These are phyloP conservation scores for Philereme transversata DNA, from an alignment of 2,888 invertebrate species.

Conservation along the genomic window DNA sequence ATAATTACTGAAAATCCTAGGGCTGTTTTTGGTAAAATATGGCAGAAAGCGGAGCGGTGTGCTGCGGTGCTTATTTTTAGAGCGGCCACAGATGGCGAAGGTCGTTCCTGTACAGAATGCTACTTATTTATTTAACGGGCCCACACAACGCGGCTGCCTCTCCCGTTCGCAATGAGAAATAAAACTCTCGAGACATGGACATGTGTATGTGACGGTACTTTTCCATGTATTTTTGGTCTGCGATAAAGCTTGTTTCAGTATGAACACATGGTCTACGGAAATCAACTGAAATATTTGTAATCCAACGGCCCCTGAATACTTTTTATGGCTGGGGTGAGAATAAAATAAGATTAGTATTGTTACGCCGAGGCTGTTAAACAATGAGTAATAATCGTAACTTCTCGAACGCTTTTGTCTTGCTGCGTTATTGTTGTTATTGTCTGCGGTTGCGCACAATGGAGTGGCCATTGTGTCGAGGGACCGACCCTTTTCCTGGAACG, in stretches of 20 bases:
- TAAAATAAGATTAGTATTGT: conserved; percentile 14
- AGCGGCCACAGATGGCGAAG: conserved; percentile 73
- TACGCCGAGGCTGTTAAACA: no score
- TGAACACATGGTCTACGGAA: conserved; percentile 36
- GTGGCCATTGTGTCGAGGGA: no score
- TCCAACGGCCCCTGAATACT: conserved; percentile 5
- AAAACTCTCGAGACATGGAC: conserved; percentile 39
- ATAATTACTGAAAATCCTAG: conserved; percentile 50
- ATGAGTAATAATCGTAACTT: no score
- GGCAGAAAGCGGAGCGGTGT: conserved; percentile 41
- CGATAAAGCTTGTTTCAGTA: conserved; percentile 30
- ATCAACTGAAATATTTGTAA: conserved; percentile 36
- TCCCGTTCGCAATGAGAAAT: conserved; percentile 51
- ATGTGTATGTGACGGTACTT: conserved; percentile 37
- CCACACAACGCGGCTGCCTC: conserved; percentile 56
- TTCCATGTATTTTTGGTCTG: conserved; percentile 40
- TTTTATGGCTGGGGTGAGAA: conserved; percentile 7
- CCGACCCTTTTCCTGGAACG: no score
- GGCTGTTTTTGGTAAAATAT: conserved; percentile 46
- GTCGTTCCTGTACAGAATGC: conserved; percentile 64
- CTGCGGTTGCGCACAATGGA: no score
- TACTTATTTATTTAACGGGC: conserved; percentile 73
- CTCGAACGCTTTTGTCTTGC: no score
- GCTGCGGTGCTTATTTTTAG: conserved; percentile 65
- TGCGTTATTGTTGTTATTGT: no score